Conservation (phyloP, 2,113 vertebrate genomes). For the Corythaeola cristata region DNA sequence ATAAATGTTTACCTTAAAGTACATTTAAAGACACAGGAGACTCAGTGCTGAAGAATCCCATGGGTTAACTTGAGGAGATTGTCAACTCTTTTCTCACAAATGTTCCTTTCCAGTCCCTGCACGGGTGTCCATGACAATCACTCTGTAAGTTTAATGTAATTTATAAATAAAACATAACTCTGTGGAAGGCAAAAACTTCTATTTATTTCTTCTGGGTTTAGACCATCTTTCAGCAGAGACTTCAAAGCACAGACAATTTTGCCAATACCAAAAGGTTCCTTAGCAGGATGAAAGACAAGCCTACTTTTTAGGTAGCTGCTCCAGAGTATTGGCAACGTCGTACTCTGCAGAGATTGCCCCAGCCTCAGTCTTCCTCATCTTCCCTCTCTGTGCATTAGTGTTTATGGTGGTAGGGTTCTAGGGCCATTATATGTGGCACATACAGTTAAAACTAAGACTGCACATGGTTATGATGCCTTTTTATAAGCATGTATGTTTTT, state of each 20-base stretch:
- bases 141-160: slow-evolving; percentile 56
- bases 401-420: not conserved
- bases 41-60: not conserved
- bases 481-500: not conserved
- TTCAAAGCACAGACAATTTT: slow-evolving; percentile 37
- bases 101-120: slow-evolving; percentile 35
- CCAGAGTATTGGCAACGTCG: rapidly evolving
- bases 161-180: slow-evolving; percentile 70
- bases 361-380: not conserved
- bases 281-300: not conserved
- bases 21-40: not conserved
- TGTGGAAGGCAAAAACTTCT: slow-evolving; percentile 45
- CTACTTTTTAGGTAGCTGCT: slow-evolving; percentile 4
- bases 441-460: not conserved
- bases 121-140: slow-evolving; percentile 66
- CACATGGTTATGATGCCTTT: not conserved
- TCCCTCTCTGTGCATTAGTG: not conserved
- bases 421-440: not conserved
- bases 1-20: not conserved
- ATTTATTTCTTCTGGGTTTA: slow-evolving; percentile 59
- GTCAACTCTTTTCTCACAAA: slow-evolving; percentile 52
- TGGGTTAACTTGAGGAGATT: slow-evolving; percentile 53
- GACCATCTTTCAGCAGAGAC: slow-evolving; percentile 38
- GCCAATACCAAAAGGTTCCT: slow-evolving; percentile 14
- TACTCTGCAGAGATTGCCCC: not conserved